Evolutionary conservation across 2,888 invertebrate species (phyloP).

Genomic region (Cryptus viduatorius): DNA sequence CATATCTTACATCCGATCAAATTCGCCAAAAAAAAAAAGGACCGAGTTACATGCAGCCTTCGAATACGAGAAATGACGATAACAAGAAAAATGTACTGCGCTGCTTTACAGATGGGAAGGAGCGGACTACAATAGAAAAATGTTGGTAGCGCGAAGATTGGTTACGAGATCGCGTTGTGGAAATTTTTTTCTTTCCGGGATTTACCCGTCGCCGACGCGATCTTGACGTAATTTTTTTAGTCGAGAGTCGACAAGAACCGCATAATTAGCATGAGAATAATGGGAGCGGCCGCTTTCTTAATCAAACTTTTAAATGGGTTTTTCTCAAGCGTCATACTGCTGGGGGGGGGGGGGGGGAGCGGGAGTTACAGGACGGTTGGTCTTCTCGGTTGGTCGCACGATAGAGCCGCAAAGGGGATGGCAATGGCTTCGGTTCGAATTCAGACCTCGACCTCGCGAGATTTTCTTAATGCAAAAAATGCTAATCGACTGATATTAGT

Average conservation of each 20-base stretch:
- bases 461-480: conserved; percentile 75
- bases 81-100: not conserved
- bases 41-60: too few species aligned
- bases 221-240: conserved; percentile 79
- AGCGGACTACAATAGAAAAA: conserved; percentile 46
- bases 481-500: conserved; percentile 80
- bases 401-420: not conserved
- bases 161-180: conserved; percentile 43
- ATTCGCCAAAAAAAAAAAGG: conserved; percentile 6
- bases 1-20: too few species aligned
- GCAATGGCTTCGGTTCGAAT: conserved; percentile 29
- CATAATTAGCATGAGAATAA: conserved; percentile 85
- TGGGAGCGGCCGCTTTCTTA: conserved; percentile 80
- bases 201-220: conserved; percentile 52
- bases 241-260: conserved; percentile 72
- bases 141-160: conserved; percentile 29
- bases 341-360: conserved; percentile 41
- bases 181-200: conserved; percentile 48
- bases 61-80: not conserved
- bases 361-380: conserved; percentile 52
- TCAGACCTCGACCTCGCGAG: conserved; percentile 40
- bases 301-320: conserved; percentile 85
- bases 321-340: conserved; percentile 72
- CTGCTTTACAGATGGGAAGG: not conserved
- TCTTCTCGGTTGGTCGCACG: conserved; percentile 57